These are phyloP conservation scores for Thyatira batis DNA, from an alignment of 2,888 invertebrate species.

Conservation along the genomic window DNA sequence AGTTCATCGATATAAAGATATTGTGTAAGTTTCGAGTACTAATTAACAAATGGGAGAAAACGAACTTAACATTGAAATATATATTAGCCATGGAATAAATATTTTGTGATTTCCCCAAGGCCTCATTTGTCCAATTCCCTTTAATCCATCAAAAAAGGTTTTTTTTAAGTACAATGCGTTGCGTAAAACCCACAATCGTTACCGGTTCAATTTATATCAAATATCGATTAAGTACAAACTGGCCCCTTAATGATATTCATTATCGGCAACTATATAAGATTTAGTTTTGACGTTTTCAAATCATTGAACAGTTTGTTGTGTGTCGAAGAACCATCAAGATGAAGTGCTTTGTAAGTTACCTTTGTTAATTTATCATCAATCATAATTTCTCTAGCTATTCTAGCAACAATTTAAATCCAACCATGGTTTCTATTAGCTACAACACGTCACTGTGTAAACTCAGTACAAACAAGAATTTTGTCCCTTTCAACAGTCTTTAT, in stretches of 20 bases:
- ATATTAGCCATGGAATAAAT: not conserved
- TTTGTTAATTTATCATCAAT: not conserved
- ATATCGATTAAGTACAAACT: not conserved
- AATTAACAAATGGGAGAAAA: not conserved
- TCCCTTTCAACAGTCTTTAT: not conserved
- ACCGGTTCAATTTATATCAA: not conserved
- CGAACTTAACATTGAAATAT: not conserved
- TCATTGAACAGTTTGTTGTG: not conserved
- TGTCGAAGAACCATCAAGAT: not conserved
- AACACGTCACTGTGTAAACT: not conserved
- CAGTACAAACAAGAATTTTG: no score
- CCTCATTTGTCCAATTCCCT: not conserved
- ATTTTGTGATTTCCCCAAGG: not conserved
- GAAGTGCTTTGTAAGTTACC: conserved; percentile 2
- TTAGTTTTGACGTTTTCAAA: not conserved
- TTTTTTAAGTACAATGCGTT: not conserved
- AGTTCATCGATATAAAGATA: no score
- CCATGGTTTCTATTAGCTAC: no score
- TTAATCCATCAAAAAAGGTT: not conserved
- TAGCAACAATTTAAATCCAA: not conserved
- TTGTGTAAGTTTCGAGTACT: not conserved
- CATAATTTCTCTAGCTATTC: not conserved
- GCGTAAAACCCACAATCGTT: not conserved
- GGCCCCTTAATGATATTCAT: not conserved
- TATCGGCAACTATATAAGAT: not conserved